Conservation (phyloP, 2,113 vertebrate genomes). For the Rhegmatorhina hoffmannsi region DNA sequence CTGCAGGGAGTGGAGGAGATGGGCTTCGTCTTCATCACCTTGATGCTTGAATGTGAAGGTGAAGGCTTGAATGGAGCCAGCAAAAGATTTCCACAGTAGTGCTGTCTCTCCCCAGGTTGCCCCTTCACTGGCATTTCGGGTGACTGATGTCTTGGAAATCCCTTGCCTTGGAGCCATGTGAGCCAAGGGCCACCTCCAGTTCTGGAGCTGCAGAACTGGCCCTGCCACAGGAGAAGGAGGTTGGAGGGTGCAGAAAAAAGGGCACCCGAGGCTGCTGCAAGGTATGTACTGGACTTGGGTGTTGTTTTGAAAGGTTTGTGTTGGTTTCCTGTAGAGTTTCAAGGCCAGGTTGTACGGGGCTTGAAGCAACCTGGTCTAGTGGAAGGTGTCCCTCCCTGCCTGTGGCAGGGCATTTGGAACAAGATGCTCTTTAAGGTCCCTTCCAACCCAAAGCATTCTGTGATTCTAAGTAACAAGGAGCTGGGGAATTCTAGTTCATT, state of each 20-base stretch:
- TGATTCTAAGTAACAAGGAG: background rate
- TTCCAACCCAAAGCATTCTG: background rate
- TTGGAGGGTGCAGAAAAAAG: background rate
- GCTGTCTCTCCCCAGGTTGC: fast-evolving
- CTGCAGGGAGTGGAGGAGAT: background rate
- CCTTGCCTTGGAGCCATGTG: fast-evolving
- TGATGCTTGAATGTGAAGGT: background rate
- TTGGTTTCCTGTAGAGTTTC: background rate
- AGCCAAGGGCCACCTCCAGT: fast-evolving
- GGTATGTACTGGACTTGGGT: background rate
- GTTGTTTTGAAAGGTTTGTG: background rate
- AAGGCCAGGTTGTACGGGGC: background rate
- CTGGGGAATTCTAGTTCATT: background rate
- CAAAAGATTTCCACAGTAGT: fast-evolving
- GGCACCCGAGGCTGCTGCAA: background rate
- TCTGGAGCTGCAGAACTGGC: background rate
- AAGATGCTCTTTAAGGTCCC: background rate
- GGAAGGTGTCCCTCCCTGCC: background rate
- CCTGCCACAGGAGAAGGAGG: fast-evolving
- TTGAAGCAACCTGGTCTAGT: background rate
- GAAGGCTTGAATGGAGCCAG: background rate
- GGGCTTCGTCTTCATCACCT: background rate
- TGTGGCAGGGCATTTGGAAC: background rate
- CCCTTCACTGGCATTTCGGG: fast-evolving
- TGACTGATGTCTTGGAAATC: background rate